Percentiles rank a stretch among this genome's conserved stretches.
These are phyloP conservation scores for Ferrisia virgata DNA, from an alignment of 2,888 invertebrate species.

Conservation along the genomic window DNA sequence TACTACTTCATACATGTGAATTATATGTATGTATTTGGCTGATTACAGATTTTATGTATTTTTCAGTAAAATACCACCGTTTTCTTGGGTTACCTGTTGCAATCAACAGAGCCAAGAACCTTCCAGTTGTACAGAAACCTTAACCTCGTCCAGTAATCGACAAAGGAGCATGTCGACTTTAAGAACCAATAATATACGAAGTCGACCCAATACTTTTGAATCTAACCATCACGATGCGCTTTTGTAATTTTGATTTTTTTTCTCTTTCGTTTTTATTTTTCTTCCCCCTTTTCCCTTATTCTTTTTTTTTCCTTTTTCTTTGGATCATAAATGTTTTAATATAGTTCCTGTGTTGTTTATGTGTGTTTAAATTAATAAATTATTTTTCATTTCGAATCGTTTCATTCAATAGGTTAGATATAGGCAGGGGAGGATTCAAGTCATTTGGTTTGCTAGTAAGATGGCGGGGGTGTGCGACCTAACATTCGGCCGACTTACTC, in stretches of 20 bases:
- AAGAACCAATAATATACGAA: constrained; percentile 31
- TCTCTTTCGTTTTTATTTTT: neutral
- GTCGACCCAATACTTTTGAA: neutral
- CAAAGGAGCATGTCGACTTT: constrained; percentile 47
- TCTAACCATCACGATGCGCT: constrained; percentile 36
- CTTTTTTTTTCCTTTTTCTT: neutral
- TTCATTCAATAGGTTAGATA: neutral
- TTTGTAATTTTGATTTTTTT: constrained; percentile 35
- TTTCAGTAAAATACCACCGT: constrained; percentile 49
- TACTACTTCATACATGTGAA: neutral
- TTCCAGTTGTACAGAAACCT: constrained; percentile 49
- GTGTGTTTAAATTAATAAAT: constrained; percentile 28
- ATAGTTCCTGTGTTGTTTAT: constrained; percentile 32
- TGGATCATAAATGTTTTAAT: constrained; percentile 16
- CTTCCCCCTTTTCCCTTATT: neutral
- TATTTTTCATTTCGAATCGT: constrained; percentile 21
- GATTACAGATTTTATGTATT: constrained; percentile 12
- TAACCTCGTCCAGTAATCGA: constrained; percentile 48
- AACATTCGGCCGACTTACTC: no score
- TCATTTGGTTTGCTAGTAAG: neutral
- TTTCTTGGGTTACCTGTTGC: constrained; percentile 49
- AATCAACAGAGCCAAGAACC: constrained; percentile 47
- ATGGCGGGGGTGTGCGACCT: neutral
- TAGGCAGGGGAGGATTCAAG: no score
- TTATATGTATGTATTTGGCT: neutral